Conservation (phyloP, 2,797 vertebrate species). For the Sardinella longiceps region DNA sequence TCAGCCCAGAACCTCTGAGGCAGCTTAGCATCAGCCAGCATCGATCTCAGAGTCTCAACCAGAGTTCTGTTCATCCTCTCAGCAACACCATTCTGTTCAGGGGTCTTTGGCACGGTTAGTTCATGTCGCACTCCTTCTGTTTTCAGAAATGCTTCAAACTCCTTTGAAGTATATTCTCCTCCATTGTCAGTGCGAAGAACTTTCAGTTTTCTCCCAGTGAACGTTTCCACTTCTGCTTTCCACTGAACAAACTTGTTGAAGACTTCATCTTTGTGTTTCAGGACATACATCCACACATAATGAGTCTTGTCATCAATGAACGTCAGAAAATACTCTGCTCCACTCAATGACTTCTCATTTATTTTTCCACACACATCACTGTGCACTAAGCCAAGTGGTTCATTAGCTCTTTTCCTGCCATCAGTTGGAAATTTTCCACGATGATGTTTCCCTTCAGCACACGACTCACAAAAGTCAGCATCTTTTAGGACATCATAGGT, state of each 20-base stretch:
- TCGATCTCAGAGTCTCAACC: not conserved
- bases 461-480: slow-evolving; percentile 1
- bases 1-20: not conserved
- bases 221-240: not conserved
- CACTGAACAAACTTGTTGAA: slow-evolving; percentile 12
- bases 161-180: not conserved
- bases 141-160: not conserved
- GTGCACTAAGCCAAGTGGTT: slow-evolving; percentile 11
- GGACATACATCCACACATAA: not conserved
- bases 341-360: too few relatives aligned
- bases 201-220: not conserved
- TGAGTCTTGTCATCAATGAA: slow-evolving; percentile 13
- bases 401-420: not conserved
- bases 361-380: slow-evolving; percentile 1
- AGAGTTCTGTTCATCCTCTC: slow-evolving; percentile 13
- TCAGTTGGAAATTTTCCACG: not conserved
- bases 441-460: slow-evolving; percentile 17
- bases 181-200: not conserved
- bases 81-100: not conserved
- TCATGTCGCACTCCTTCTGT: not conserved
- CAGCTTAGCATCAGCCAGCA: slow-evolving; percentile 1
- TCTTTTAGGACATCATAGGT: not conserved
- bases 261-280: slow-evolving; percentile 13
- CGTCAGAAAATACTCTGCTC: not conserved
- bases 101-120: not conserved